Percentiles rank a stretch among this genome's conserved stretches.
These are phyloP conservation scores for Apis laboriosa DNA, from an alignment of 1,140 invertebrate species.

Conservation along the genomic window DNA sequence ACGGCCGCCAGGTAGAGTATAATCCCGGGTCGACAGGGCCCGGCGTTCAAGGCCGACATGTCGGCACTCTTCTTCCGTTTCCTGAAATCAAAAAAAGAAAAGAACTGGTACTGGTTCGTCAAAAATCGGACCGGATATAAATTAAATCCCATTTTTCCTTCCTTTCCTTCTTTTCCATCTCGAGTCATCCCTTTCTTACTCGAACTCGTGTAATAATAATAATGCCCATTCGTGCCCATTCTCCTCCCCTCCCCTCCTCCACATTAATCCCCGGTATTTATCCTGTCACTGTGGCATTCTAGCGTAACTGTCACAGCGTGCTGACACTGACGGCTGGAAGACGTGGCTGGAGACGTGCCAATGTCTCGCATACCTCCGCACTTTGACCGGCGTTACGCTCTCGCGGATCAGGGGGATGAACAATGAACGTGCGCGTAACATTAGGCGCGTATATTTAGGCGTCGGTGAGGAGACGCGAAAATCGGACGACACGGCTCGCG, in stretches of 20 bases:
- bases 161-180: too few species aligned
- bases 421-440: too few species aligned
- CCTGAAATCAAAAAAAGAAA: constrained; percentile 68
- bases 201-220: constrained; percentile 36
- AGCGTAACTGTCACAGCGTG: constrained; percentile 35
- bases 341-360: constrained; percentile 46
- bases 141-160: too few species aligned
- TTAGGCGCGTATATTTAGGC: constrained; percentile 9
- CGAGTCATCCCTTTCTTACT: background rate
- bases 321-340: constrained; percentile 47
- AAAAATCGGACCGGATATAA: too few species aligned
- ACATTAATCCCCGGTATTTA: constrained; percentile 38
- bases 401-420: background rate
- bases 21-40: constrained; percentile 78
- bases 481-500: background rate
- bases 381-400: constrained; percentile 32
- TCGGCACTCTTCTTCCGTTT: constrained; percentile 75
- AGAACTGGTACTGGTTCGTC: too few species aligned
- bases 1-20: constrained; percentile 73
- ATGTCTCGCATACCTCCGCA: constrained; percentile 45
- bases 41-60: constrained; percentile 79
- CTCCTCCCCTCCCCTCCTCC: constrained; percentile 13
- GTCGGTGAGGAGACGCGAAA: background rate
- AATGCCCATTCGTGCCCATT: constrained; percentile 13
- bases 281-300: constrained; percentile 56